A percentile compares a stretch with the other conserved stretches of the same genome.
These are phyloP conservation scores for Rhysida immarginata DNA, from an alignment of 1,140 invertebrate species.

Conservation along the genomic window DNA sequence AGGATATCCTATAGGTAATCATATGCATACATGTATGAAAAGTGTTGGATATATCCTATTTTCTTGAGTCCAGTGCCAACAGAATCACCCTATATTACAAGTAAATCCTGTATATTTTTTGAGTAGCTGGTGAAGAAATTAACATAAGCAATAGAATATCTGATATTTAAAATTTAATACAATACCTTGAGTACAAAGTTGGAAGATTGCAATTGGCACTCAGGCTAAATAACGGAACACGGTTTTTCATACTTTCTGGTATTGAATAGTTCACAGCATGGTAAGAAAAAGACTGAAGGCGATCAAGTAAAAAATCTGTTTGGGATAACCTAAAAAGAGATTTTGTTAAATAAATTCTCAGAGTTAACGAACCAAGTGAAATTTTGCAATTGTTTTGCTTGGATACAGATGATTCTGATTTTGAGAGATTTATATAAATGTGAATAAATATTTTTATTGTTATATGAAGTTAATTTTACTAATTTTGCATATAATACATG, in stretches of 20 bases:
- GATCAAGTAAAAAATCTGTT: conserved; percentile 50
- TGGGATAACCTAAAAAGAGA: conserved; percentile 38
- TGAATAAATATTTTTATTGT: too few species aligned
- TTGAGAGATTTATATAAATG: too few species aligned
- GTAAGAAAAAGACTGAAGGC: conserved; percentile 52
- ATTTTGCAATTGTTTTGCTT: neutral
- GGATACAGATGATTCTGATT: too few species aligned
- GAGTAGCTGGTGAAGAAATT: too few species aligned
- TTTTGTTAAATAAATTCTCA: neutral
- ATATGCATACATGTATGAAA: too few species aligned
- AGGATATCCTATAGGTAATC: too few species aligned
- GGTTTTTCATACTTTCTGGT: conserved; percentile 54
- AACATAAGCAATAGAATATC: too few species aligned
- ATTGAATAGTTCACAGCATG: conserved; percentile 47
- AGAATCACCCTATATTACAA: too few species aligned
- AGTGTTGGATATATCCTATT: too few species aligned
- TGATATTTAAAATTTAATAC: neutral
- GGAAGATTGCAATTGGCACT: conserved; percentile 36
- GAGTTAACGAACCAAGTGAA: neutral
- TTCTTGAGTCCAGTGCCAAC: too few species aligned
- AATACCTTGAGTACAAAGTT: conserved; percentile 36
- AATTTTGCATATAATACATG: neutral
- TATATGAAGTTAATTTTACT: neutral
- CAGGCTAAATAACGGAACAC: conserved; percentile 55
- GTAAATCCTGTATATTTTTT: too few species aligned